Base-by-base conservation (phyloP, 2,888 invertebrate genomes). In the Strigamia transsilvanica region DNA sequence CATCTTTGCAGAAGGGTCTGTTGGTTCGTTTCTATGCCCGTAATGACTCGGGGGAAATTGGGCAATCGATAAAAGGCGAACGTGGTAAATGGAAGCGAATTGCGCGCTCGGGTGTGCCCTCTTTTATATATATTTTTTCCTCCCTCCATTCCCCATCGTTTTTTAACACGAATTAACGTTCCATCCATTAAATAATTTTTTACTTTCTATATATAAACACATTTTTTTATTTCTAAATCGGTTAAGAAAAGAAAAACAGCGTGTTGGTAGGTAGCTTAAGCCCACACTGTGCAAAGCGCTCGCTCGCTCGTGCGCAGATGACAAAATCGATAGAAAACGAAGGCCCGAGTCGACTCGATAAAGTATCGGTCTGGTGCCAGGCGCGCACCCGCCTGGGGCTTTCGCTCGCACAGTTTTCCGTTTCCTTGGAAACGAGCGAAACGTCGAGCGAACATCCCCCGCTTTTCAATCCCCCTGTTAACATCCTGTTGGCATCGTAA, bases 11-110 rank as follows among this genome's bases (percentile, higher is more conserved):
- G 46, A 46, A 46, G 46, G 46, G 46, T 46, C 46, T 46, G 46
- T 46, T n/a, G 46, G 46, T 46, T 23, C 61, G 61, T 61, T 61
- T 18, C 18, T 61, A n/a, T 61, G 18, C 18, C 61, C 61, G 61
- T 61, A 61, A 61, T 61, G 61, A 61, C 61, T 61, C 61, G 61
- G 61, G 61, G 61, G 61, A 61, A 61, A 61, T 61, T 61, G 61
- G 23, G 61, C 61, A 61, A 61, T 61, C 61, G 61, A 61, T 61
- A 61, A 61, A 61, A 46, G 46, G 46, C 46, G 46, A 46, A 61
- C 23, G 61, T 61, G 61, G 61, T 23, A 23, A 18, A 61, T 61
- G 61, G 18, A 61, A 61, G 61, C 18, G 61, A 61, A 61, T 61
- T 61, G 61, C 46, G 46, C 46, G 46, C 46, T 46, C 46, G 46